Percentiles rank a stretch among this genome's conserved stretches.
phyloP scores from a whole-genome alignment of 2,888 invertebrate species.

The Diarsia brunnea region DNA sequence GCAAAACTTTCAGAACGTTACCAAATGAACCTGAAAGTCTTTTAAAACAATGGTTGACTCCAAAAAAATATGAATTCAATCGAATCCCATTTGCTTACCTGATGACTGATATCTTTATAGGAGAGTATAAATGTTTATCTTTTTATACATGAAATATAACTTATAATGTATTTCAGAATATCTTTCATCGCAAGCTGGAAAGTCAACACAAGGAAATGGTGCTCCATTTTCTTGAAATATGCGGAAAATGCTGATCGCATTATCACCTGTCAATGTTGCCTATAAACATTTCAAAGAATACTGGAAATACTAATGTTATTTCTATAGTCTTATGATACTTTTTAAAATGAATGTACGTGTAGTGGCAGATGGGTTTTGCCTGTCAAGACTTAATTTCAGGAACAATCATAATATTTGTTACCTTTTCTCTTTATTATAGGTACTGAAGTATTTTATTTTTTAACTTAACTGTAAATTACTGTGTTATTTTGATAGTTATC shows the following conservation, averaged over 20 bases:
- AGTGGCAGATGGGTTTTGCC: neutral
- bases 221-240: constrained; percentile 43
- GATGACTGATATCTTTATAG: neutral
- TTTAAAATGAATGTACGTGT: neutral
- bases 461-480: neutral
- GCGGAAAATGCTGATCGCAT: constrained; percentile 28
- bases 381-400: neutral
- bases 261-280: constrained; percentile 30
- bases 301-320: neutral
- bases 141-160: constrained; percentile 7
- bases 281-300: constrained; percentile 18
- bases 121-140: neutral
- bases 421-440: neutral
- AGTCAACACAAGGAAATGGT: constrained; percentile 39
- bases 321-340: neutral
- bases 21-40: too few relatives aligned
- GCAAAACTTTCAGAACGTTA: too few relatives aligned
- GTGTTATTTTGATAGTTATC: neutral
- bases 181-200: constrained; percentile 23
- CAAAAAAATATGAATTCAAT: neutral
- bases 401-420: neutral
- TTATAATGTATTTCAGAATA: constrained; percentile 26
- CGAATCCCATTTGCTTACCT: neutral
- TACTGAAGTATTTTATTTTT: neutral
- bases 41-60: neutral